Conservation (phyloP, 2,888 invertebrate species). For the Macrophya annulata region DNA sequence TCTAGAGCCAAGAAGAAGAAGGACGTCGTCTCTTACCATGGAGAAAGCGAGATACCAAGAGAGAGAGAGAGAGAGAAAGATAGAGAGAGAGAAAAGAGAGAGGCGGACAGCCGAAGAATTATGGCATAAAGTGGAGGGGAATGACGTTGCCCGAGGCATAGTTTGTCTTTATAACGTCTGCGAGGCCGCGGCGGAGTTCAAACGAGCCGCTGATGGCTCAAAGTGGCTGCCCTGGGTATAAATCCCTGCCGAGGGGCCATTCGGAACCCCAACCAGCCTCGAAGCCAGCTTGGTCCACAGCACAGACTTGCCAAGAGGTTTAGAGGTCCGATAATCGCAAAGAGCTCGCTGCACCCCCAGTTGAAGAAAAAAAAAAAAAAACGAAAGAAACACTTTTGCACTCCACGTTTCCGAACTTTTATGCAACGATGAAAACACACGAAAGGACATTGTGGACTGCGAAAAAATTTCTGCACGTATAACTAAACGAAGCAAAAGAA, state of each 20-base stretch:
- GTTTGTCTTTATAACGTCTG: conserved; percentile 80
- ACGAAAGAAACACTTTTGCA: neutral
- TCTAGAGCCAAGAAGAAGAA: conserved; percentile 65
- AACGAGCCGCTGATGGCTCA: conserved; percentile 79
- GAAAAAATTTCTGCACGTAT: conserved; percentile 55
- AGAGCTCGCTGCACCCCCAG: neutral
- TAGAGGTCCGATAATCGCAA: neutral
- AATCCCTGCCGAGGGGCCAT: conserved; percentile 70
- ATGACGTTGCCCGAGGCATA: conserved; percentile 78
- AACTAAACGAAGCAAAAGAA: neutral
- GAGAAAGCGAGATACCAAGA: conserved; percentile 59
- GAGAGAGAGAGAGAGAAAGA: conserved; percentile 62
- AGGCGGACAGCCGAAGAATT: conserved; percentile 74
- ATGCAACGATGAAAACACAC: neutral
- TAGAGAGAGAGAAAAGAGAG: conserved; percentile 60
- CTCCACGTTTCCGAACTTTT: neutral
- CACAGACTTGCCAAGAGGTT: neutral
- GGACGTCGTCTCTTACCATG: conserved; percentile 19
- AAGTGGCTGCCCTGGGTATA: conserved; percentile 79
- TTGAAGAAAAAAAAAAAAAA: no score
- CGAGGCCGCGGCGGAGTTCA: conserved; percentile 77
- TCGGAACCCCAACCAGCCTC: conserved; percentile 41
- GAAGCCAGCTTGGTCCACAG: neutral
- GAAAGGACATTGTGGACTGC: neutral
- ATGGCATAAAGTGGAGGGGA: conserved; percentile 77